phyloP scores from a whole-genome alignment of 2,113 vertebrate genomes.

The Platysternon megacephalum region DNA sequence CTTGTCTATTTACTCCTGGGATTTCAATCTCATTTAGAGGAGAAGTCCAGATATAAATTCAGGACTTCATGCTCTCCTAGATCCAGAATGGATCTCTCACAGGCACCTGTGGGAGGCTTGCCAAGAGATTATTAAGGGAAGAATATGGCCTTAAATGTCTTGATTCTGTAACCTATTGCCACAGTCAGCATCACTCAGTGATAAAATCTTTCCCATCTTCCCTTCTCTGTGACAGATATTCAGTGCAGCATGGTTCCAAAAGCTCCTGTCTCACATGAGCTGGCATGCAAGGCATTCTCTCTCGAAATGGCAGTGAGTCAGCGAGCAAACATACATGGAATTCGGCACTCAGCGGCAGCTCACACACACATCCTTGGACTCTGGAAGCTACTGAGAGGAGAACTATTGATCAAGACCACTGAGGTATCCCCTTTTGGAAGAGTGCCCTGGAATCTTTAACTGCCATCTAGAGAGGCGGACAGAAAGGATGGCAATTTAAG shows the following conservation, averaged over 20 bases:
- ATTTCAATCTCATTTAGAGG: background rate
- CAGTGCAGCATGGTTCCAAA: background rate
- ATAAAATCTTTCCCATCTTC: background rate
- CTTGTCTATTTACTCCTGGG: background rate
- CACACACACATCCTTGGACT: rapidly evolving
- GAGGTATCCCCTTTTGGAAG: background rate
- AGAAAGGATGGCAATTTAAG: background rate
- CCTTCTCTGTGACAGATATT: background rate
- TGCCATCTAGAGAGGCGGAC: background rate
- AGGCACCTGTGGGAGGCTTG: background rate
- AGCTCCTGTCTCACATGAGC: background rate
- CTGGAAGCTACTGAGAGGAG: background rate
- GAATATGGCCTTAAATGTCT: background rate
- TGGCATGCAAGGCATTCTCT: background rate
- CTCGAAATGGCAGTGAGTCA: background rate
- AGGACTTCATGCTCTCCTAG: background rate
- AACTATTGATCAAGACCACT: background rate
- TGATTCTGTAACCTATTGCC: background rate
- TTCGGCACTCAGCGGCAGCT: rapidly evolving
- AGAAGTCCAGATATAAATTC: too few species aligned
- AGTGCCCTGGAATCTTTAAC: background rate
- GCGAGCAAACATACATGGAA: too few species aligned
- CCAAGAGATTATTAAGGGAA: background rate
- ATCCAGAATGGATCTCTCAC: rapidly evolving
- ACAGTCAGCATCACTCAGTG: background rate